Evolutionary conservation across 2,113 vertebrate genomes (phyloP).

Genomic region (Triplophysa rosa): DNA sequence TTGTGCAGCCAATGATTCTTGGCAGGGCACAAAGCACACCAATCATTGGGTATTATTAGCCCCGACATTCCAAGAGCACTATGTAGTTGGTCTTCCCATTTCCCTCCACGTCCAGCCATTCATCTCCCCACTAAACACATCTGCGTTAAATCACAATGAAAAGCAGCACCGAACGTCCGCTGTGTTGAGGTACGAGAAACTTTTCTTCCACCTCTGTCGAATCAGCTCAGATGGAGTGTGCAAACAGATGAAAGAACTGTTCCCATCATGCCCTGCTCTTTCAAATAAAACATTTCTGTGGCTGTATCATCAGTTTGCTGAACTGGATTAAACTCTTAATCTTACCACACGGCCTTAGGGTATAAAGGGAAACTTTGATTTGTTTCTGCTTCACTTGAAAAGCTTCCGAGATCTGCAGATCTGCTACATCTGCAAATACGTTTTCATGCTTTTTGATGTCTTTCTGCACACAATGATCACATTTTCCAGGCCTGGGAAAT

Average conservation of each 20-base stretch:
- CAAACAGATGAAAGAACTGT: constrained; percentile 39
- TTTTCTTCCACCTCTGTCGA: constrained; percentile 14
- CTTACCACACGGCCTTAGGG: not conserved
- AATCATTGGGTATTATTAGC: constrained; percentile 53
- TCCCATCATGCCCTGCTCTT: constrained; percentile 22
- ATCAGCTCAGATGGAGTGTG: constrained; percentile 16
- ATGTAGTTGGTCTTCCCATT: constrained; percentile 34
- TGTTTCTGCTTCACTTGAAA: not conserved
- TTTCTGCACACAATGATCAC: not conserved
- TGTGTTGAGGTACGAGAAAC: constrained; percentile 28
- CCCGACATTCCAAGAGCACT: constrained; percentile 43
- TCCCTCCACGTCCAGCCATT: constrained; percentile 51
- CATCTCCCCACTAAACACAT: constrained; percentile 44
- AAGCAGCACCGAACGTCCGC: constrained; percentile 12
- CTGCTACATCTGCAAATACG: not conserved
- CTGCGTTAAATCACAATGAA: constrained; percentile 58
- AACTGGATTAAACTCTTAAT: not conserved
- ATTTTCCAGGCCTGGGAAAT: constrained; percentile 16
- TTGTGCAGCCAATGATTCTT: constrained; percentile 35
- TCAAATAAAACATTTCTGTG: constrained; percentile 13
- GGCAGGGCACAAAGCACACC: constrained; percentile 41
- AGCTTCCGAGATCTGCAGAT: not conserved
- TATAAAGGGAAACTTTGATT: constrained; percentile 19
- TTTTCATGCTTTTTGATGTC: not conserved
- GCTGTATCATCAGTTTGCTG: not conserved